These are phyloP conservation scores for Mesaphorura yosii DNA, from an alignment of 1,140 invertebrate genomes.

Conservation along the genomic window DNA sequence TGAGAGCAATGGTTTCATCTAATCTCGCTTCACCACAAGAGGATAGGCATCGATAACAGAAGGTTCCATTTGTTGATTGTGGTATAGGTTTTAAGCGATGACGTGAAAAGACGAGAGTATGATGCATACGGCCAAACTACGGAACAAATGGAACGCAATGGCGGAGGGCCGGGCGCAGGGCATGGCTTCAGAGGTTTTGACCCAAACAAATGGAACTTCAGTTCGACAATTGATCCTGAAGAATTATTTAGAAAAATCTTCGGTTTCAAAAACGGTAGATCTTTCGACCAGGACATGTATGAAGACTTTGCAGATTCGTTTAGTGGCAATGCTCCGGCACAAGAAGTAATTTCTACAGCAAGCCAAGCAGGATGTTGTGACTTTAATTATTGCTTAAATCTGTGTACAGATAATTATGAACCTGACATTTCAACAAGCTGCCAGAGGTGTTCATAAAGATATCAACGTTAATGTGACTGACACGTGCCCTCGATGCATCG, in stretches of 20 bases:
- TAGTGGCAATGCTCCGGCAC: constrained; percentile 68
- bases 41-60: too few relatives aligned
- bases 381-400: constrained; percentile 2
- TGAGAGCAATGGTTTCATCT: constrained; percentile 41
- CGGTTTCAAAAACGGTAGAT: constrained; percentile 37
- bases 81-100: constrained; percentile 72
- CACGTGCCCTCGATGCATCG: constrained; percentile 77
- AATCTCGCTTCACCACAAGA: neutral
- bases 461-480: constrained; percentile 84
- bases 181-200: constrained; percentile 39
- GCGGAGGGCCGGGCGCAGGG: constrained; percentile 30
- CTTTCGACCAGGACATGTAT: constrained; percentile 28
- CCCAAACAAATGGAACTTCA: constrained; percentile 63
- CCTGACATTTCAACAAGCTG: constrained; percentile 87
- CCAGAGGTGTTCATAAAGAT: constrained; percentile 88
- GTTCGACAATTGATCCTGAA: constrained; percentile 83
- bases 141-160: constrained; percentile 60
- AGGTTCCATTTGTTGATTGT: too few relatives aligned
- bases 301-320: constrained; percentile 79
- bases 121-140: constrained; percentile 83
- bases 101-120: constrained; percentile 80
- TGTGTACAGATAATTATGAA: constrained; percentile 64
- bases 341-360: constrained; percentile 58
- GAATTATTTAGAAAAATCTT: constrained; percentile 87
- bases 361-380: neutral